Conservation (phyloP, 2,888 invertebrate genomes). For the Cerastis rubricosa region DNA sequence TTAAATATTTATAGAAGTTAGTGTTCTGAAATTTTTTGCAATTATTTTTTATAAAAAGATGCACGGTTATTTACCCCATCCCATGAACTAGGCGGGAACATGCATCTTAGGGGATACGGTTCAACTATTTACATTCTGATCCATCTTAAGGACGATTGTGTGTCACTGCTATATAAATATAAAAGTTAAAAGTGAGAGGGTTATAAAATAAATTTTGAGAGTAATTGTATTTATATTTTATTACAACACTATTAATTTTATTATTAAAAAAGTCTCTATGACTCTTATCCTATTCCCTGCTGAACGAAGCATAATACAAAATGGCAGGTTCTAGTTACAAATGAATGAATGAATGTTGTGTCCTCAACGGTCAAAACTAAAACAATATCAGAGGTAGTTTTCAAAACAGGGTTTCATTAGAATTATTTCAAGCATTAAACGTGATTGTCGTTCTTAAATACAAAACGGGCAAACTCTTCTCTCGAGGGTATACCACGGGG, state of each 20-base stretch:
- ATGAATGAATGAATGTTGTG: too few relatives aligned
- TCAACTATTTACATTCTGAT: too few relatives aligned
- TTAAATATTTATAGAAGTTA: slow-evolving; percentile 87
- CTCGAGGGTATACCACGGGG: not conserved
- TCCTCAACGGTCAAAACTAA: slow-evolving; percentile 8
- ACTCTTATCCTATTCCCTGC: not conserved
- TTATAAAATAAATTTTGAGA: not conserved
- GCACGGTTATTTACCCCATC: too few relatives aligned
- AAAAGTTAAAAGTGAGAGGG: too few relatives aligned
- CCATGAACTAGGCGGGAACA: too few relatives aligned
- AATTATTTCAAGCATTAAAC: slow-evolving; percentile 10
- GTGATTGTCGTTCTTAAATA: not conserved
- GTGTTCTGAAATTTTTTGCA: too few relatives aligned
- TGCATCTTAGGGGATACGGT: too few relatives aligned
- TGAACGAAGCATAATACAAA: not conserved
- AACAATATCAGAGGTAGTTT: not conserved
- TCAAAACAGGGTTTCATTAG: not conserved
- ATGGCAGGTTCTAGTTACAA: not conserved
- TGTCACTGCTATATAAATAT: too few relatives aligned
- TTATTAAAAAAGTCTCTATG: not conserved
- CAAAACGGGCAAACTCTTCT: not conserved
- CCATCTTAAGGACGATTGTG: too few relatives aligned
- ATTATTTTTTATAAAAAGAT: too few relatives aligned
- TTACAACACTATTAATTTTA: not conserved
- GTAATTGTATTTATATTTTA: too few relatives aligned